Base-by-base conservation (phyloP, 2,888 invertebrate genomes). In the Leptopilina drosophilae region DNA sequence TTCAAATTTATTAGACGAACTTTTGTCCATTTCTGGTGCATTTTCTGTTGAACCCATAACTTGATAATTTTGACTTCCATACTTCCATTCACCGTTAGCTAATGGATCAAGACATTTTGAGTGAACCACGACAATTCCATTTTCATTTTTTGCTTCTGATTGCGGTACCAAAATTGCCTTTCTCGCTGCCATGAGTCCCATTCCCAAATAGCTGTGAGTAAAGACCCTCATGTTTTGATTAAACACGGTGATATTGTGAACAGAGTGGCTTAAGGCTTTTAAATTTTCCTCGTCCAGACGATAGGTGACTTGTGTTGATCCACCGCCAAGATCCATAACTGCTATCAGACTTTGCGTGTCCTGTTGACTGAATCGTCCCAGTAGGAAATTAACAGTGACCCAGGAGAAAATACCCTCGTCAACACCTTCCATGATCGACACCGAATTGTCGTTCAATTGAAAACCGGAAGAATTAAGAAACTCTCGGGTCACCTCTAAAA, bases 381-480 rank as follows among this genome's bases (percentile, higher is more conserved):
- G 93, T 6, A 99, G 92, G 86, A 98, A 97, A 91, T 99, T 99
- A 49, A 98, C 95, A 0, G 99, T 98, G 91, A 98, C 98, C 99
- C 99, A 99, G 33, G 98, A 98, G 92, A 96, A 98, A 82, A 99
- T 96, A 76, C 99, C 98, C 92, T 99, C 99, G 88, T 98, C 98
- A 0, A 95, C 95, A 0, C 98, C 99, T 85, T 97, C 97, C 97
- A 99, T 97, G 67, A 99, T 97, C 84, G 96, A 95, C 1, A 99
- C 97, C 3, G 97, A 94, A 87, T 96, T 94, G 1, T 95, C 92
- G 26, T 93, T 94, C 0, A 96, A 94, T 83, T 94, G 93, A 89
- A 98, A 98, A 56, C 97, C 97, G 42, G 94, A 96, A 87, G 93
- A 93, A 75, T 93, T 92, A 73, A 98, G 95, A 12, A 95, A 92